These are phyloP conservation scores for Nyctibius bracteatus DNA, from an alignment of 2,113 vertebrate species.

Conservation along the genomic window DNA sequence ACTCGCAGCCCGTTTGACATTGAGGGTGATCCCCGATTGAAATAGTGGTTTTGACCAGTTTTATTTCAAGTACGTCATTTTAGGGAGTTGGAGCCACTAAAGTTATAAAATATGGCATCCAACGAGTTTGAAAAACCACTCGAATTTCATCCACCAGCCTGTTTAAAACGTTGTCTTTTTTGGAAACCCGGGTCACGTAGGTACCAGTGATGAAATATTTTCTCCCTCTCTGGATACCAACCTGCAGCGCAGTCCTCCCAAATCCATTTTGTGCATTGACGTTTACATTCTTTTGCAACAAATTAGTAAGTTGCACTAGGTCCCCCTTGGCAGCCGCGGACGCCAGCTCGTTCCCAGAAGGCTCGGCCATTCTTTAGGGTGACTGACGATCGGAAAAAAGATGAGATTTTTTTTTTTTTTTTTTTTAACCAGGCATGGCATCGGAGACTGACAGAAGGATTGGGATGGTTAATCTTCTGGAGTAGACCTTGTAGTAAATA, in stretches of 20 bases:
- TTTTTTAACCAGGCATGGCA: constrained; percentile 79
- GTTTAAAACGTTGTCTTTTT: constrained; percentile 62
- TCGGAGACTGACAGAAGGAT: constrained; percentile 80
- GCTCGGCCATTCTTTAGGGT: constrained; percentile 86
- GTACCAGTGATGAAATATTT: constrained; percentile 72
- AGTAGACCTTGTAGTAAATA: constrained; percentile 87
- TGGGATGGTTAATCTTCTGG: constrained; percentile 82
- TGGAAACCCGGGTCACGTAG: constrained; percentile 72
- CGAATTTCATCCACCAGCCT: constrained; percentile 66
- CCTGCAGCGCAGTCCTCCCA: constrained; percentile 92
- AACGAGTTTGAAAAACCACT: constrained; percentile 65
- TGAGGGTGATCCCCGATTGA: constrained; percentile 62
- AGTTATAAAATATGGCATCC: constrained; percentile 82
- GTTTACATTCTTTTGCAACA: constrained; percentile 85
- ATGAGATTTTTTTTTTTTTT: constrained; percentile 72
- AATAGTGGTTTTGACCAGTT: constrained; percentile 64
- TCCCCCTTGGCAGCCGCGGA: constrained; percentile 89
- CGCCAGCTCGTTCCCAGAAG: constrained; percentile 82
- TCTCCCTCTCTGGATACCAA: constrained; percentile 81
- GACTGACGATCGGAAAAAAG: constrained; percentile 76
- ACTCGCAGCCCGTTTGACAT: constrained; percentile 65
- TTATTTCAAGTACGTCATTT: constrained; percentile 81
- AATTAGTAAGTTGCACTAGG: constrained; percentile 75
- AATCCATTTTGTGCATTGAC: constrained; percentile 86
- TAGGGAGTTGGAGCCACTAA: constrained; percentile 72